Base-by-base conservation (phyloP, 2,888 invertebrate species). In the Drosophila kambysellisi region DNA sequence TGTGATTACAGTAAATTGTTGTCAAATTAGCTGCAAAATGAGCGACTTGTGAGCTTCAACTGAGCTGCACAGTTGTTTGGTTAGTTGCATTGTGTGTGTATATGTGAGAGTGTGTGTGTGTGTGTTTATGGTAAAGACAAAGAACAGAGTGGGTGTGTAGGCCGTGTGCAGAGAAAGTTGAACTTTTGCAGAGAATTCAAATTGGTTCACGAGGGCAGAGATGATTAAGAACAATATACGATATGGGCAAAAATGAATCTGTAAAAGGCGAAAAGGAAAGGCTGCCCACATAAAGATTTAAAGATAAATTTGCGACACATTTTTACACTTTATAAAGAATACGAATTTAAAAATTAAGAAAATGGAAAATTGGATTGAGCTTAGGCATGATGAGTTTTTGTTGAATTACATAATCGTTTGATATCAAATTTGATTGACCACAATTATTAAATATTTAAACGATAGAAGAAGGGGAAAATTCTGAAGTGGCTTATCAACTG, bases 1-100 rank as follows among this genome's bases (percentile, higher is more conserved):
- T 88, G 91, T 90, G 91, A 89, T 91, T 89, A 89, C 88, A 90
- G 77, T 91, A 89, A 88, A 91, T 89, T 91, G 91, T 89, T 89
- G 89, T 89, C 91, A 91, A 89, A 89, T 89, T 89, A 91, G 91
- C 85, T 81, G 89, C 83, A 89, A 89, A 87, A 91, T 90, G 87
- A 91, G 86, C 67, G 81, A 83, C 67, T 74, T 76, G 70, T 62
- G 72, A 60, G 72, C 62, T 53, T 48, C 57, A 54, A 59, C 29
- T 43, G 68, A 37, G 64, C 20, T 48, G 25, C 35, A 17, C 48
- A 25, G 39, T 50, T 46, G 46, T 12, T 37, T 43, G 66, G 12
- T 57, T 35, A 12, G 4, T 32, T 25, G 37, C n/a, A 29, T 8
- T 37, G 35, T 56, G 33, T 53, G 56, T 46, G 52, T 56, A 33